A percentile compares a stretch with the other conserved stretches of the same genome.
phyloP scores from a whole-genome alignment of 2,797 vertebrate species.

The Leptodactylus fallax region DNA sequence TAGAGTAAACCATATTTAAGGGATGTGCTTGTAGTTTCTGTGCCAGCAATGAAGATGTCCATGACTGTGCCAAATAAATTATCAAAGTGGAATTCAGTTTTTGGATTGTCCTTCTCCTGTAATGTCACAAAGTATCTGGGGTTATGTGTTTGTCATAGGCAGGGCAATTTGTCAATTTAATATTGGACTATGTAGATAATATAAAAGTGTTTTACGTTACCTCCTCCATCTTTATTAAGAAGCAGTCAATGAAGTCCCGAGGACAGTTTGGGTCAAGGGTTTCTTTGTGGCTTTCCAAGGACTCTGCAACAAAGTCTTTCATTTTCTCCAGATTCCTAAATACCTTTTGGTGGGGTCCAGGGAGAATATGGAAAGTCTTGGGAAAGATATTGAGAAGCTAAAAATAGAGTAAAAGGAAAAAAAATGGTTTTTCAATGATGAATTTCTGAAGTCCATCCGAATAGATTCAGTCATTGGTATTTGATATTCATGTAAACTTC shows the following conservation, averaged over 20 bases:
- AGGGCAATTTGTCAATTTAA: neutral
- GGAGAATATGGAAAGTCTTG: slow-evolving; percentile 74
- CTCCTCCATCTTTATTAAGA: neutral
- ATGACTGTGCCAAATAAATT: slow-evolving; percentile 57
- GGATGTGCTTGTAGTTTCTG: slow-evolving; percentile 61
- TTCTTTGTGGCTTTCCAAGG: neutral
- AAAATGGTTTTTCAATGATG: no score
- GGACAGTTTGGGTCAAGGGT: slow-evolving; percentile 16
- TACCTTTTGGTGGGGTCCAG: slow-evolving; percentile 78
- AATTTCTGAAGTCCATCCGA: neutral
- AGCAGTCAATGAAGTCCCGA: neutral
- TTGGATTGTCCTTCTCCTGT: slow-evolving; percentile 34
- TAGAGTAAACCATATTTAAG: slow-evolving; percentile 63
- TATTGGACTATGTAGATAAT: neutral
- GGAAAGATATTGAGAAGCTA: slow-evolving; percentile 76
- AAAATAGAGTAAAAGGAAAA: neutral
- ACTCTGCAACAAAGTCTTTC: slow-evolving; percentile 68
- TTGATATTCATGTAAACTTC: neutral
- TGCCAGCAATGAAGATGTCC: slow-evolving; percentile 63
- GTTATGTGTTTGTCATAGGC: neutral
- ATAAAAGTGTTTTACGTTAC: neutral
- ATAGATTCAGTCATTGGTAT: neutral
- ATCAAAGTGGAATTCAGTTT: slow-evolving; percentile 63
- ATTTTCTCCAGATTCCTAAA: slow-evolving; percentile 74
- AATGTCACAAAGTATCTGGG: neutral